Base-by-base conservation (phyloP, 2,113 vertebrate species). In the Microcebus tavaratra region DNA sequence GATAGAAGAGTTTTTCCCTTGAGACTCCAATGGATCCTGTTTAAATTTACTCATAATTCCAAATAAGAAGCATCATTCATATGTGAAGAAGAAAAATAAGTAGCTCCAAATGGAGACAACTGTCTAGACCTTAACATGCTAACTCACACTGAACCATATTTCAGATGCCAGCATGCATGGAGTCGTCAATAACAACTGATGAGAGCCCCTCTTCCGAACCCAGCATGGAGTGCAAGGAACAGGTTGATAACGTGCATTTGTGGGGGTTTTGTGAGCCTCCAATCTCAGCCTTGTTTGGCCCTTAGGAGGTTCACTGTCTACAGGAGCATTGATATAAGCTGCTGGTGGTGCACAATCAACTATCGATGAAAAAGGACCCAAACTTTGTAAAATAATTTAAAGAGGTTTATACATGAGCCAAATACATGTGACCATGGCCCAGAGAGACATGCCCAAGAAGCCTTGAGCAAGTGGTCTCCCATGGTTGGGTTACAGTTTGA, bases 251-350 rank as follows among this genome's bases (percentile, higher is more conserved):
- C 27, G 29, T 0, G 10, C 6, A 7, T 4, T 6, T 8, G 18
- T 15, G 78, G 20, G 3, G 10, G 14, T 1, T 13, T 31, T 0
- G 29, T 34, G 1, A 73, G 12, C 8, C 31, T 39, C 36, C 6
- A 9, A 21, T 1, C 2, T 20, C 18, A 7, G 10, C 13, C 42
- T 18, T 20, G 23, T 25, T 6, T 10, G 70, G 20, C 2, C 42
- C 31, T 23, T 8, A 48, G 3, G 53, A 55, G 53, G 34, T 13
- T 31, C 2, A 36, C 8, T 5, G 2, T 3, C 17, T 18, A 2
- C 0, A 17, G 39, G 6, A 29, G 31, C 39, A 13, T 4, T 1
- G 36, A 48, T 1, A 11, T 8, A 31, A 15, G 20, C 7, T 6
- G 5, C 48, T 23, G 75, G 27, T 15, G 36, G 4, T 36, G 27